Percentiles rank a stretch among this genome's conserved stretches.
These are phyloP conservation scores for Copidosoma aretas DNA, from an alignment of 2,888 invertebrate genomes.

Conservation along the genomic window DNA sequence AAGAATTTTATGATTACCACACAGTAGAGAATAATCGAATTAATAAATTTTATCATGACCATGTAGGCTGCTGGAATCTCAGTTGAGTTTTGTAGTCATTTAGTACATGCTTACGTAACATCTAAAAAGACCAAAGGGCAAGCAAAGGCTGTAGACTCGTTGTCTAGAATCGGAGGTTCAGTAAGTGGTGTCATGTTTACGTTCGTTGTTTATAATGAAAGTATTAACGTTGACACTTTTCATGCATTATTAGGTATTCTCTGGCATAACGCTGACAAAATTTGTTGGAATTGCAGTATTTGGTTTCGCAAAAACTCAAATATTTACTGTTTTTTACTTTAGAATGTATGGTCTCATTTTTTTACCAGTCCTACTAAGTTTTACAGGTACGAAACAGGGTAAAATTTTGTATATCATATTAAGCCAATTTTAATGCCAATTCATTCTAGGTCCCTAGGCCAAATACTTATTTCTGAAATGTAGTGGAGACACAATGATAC, in stretches of 20 bases:
- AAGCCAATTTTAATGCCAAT: too few relatives aligned
- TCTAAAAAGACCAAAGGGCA: conserved; percentile 63
- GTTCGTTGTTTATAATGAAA: too few relatives aligned
- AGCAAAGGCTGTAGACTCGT: conserved; percentile 75
- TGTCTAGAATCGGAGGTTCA: conserved; percentile 84
- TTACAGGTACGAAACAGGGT: conserved; percentile 66
- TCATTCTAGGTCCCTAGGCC: too few relatives aligned
- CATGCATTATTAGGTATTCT: conserved; percentile 71
- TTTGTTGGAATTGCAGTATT: conserved; percentile 88
- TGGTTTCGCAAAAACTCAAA: conserved; percentile 90
- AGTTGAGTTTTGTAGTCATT: conserved; percentile 95
- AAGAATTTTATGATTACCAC: conserved; percentile 25
- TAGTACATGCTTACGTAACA: conserved; percentile 75
- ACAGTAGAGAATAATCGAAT: too few relatives aligned
- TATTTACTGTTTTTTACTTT: conserved; percentile 93
- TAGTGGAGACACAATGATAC: too few relatives aligned
- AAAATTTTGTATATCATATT: too few relatives aligned
- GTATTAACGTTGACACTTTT: not conserved
- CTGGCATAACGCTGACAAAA: conserved; percentile 95
- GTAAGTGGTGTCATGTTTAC: too few relatives aligned
- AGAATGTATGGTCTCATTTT: conserved; percentile 95
- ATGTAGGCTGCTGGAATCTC: conserved; percentile 84
- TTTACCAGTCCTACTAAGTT: conserved; percentile 87
- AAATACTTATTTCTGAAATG: conserved; percentile 33
- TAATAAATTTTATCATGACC: not conserved